Base-by-base conservation (phyloP, 2,113 vertebrate genomes). In the Gasterosteus nipponicus region DNA sequence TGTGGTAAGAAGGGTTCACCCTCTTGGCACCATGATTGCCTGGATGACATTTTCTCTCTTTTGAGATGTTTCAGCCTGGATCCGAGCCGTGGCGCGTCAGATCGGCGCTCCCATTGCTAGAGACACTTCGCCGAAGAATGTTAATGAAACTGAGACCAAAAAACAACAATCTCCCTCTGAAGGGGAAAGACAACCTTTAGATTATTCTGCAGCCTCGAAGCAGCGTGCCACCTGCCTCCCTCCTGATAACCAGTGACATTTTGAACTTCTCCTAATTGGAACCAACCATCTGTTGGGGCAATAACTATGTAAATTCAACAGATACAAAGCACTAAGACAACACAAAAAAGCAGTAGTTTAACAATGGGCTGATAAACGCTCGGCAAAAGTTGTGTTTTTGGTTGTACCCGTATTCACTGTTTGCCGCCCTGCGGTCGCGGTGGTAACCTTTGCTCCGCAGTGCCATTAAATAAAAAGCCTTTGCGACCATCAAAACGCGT, bases 401-500 rank as follows among this genome's bases (percentile, higher is more conserved):
- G 10, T 12, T 14, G 26, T 38, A 44, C 53, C 5, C 35, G 35
- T 64, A 18, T n/a, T 7, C 54, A 2, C 19, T 49, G 49, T 66
- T 73, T 64, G 46, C 46, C 9, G 46, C n/a, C 71, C 61, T 69
- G n/a, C 57, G 41, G 58, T 57, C 47, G 16, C 18, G 19, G 5
- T 68, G 41, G 8, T 77, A 41, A 64, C 65, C 56, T 77, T 57
- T 66, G 58, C 75, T 75, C 46, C 26, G 22, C 66, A 22, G 33
- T 74, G 77, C 74, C 62, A 62, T 81, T 73, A 80, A 69, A 76
- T 71, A 77, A 79, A 56, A 84, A 49, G 16, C 68, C 56, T 19
- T 47, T 6, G 47, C 63, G 75, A 77, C 74, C 44, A 68, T 77
- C 63, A 29, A 47, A 69, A 65, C 67, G 63, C 16, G 79, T 72